Base-by-base conservation (phyloP, 2,113 vertebrate species). In the Dunckerocampus dactyliophorus region DNA sequence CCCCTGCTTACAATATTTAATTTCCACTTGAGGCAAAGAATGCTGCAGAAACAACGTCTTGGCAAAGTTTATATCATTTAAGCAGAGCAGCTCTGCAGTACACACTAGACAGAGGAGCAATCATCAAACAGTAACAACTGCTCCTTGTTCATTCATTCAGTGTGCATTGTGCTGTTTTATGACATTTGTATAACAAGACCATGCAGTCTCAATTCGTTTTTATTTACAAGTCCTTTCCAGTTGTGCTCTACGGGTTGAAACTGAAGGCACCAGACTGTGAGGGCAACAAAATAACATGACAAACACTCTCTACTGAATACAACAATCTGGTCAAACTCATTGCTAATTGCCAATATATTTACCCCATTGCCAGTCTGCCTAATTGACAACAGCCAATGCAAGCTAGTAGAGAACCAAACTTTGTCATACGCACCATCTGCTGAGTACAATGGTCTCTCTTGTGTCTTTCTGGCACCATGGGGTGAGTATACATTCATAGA, bases 401-500 rank as follows among this genome's bases (percentile, higher is more conserved):
- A 10, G 67, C 73, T 59, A 49, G n/a, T 22, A 42, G 57, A 75
- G 68, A 34, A 22, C 39, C 67, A 37, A 76, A 65, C 57, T 65
- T 43, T 74, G 75, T 84, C 74, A 61, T 28, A 79, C 39, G 62
- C 54, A 63, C 77, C 79, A 72, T 78, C 75, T 81, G 82, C 60
- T 37, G 47, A 73, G 62, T 65, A 50, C 13, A 7, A 20, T 6
- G 21, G 68, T 74, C 64, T 63, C 69, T 65, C 63, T 20, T 39
- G 66, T 68, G n/a, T 76, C 64, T 72, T 57, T 50, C 69, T 63
- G 64, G 68, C 72, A 78, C 68, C 62, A 42, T 51, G 62, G 70
- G 70, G 63, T 43, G 59, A 65, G 66, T 24, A 45, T 42, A 56
- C 59, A 67, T 51, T 59, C 19, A 68, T 37, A 51, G 46, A 48